phyloP scores from a whole-genome alignment of 2,888 invertebrate species.

The Eilema caniola region DNA sequence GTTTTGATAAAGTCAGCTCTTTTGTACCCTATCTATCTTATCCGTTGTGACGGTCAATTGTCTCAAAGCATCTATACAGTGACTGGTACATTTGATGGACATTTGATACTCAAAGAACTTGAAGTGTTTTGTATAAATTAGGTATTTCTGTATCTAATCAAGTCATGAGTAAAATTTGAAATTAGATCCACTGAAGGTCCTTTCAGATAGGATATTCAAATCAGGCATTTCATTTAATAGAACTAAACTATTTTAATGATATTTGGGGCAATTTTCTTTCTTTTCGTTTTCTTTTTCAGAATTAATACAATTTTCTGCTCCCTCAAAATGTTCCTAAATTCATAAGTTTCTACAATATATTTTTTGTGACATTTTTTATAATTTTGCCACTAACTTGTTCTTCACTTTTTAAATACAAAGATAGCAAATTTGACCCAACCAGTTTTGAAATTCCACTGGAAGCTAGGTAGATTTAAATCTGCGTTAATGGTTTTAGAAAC shows the following conservation, averaged over 20 bases:
- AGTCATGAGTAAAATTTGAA: slow-evolving; percentile 40
- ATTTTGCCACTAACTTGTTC: too few species aligned
- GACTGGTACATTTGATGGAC: slow-evolving; percentile 54
- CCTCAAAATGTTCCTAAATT: too few species aligned
- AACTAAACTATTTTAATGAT: neutral
- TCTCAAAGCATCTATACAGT: slow-evolving; percentile 56
- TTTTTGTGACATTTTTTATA: too few species aligned
- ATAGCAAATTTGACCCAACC: too few species aligned
- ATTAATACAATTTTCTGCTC: too few species aligned
- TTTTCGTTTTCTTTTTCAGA: too few species aligned
- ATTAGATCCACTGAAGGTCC: slow-evolving; percentile 24
- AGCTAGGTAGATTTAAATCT: too few species aligned
- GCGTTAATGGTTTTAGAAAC: too few species aligned
- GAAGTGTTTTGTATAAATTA: slow-evolving; percentile 41
- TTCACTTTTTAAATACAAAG: too few species aligned
- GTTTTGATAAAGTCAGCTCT: slow-evolving; percentile 47
- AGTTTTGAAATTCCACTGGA: too few species aligned
- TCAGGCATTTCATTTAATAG: neutral
- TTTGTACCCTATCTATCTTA: slow-evolving; percentile 64
- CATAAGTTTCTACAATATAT: too few species aligned
- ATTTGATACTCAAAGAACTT: slow-evolving; percentile 47
- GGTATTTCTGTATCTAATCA: slow-evolving; percentile 48
- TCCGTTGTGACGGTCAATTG: slow-evolving; percentile 44
- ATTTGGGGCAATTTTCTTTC: neutral
- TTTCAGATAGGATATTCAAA: slow-evolving; percentile 24